A percentile compares a stretch with the other conserved stretches of the same genome.
phyloP scores from a whole-genome alignment of 1,140 invertebrate species.

The Atta cephalotes region DNA sequence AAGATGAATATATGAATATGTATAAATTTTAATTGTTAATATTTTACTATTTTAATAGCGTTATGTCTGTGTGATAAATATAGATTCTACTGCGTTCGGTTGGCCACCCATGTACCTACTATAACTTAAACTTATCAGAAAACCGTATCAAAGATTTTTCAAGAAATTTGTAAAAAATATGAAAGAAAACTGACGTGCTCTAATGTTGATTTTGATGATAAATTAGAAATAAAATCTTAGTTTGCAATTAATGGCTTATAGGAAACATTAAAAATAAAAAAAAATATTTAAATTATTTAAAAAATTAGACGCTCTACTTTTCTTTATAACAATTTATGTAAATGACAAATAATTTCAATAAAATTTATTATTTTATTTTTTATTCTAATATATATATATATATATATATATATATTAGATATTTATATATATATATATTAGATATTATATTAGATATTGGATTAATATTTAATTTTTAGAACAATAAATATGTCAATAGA shows the following conservation, averaged over 20 bases:
- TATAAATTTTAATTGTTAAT: constrained; percentile 42
- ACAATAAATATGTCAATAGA: constrained; percentile 2
- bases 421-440: background rate
- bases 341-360: background rate
- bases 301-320: background rate
- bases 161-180: constrained; percentile 8
- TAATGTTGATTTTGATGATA: background rate
- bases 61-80: constrained; percentile 36
- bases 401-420: too few relatives aligned
- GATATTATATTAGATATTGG: background rate
- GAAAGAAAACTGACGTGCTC: constrained; percentile 35
- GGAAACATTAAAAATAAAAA: background rate
- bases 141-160: constrained; percentile 44
- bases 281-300: background rate
- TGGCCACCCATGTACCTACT: constrained; percentile 29
- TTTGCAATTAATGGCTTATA: background rate
- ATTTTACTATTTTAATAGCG: background rate
- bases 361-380: constrained; percentile 3
- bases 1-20: constrained; percentile 40
- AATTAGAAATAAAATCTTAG: constrained; percentile 17
- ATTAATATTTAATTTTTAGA: background rate
- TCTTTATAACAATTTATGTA: background rate
- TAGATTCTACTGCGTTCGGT: constrained; percentile 26
- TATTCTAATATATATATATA: too few relatives aligned
- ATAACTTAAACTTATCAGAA: constrained; percentile 29